Evolutionary conservation across 1,140 invertebrate species (phyloP), one percentile per base, ranked within the genome.

Genomic region (Dendroctonus valens): DNA sequence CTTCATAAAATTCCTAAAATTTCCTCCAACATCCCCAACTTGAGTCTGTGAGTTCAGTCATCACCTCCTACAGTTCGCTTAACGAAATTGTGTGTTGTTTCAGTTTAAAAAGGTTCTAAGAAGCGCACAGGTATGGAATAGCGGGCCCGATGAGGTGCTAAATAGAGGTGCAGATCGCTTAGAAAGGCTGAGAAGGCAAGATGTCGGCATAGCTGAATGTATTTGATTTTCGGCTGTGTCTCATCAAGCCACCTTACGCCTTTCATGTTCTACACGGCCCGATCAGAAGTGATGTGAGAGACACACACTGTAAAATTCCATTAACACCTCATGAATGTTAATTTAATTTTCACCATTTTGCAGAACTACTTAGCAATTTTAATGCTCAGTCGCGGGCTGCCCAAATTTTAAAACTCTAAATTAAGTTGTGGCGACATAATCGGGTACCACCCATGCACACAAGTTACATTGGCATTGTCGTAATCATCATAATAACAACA

Each of bases 141-240:
- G 51, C 42, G 39, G 11, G 39, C 48, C 44, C 9, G 38, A 14
- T 6, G 42, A 48, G 38, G 54, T 66, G 64, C 64, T 66, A 59
- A 63, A 53, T 53, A 41, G 26, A 60, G 5, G 39, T 38, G 50
- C 54, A 61, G 15, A 50, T 40, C n/a, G 12, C 50, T 49, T 67
- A 68, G 81, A 80, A 80, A 81, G 81, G 79, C 80, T 80, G 83
- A 83, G 83, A 81, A 84, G 84, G 84, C 84, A 85, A 85, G 84
- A 85, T 84, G 84, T 85, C 83, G 84, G 84, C 84, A 85, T 85
- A 85, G 84, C 84, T 85, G 84, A 84, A 80, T 80, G 80, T 78
- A 76, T 77, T 82, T 79, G 79, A 80, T 74, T 81, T 81, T 79
- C 83, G 83, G 84, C 84, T 85, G 81, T 85, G 84, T 82, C 82